These are phyloP conservation scores for Merodon equestris DNA, from an alignment of 2,888 invertebrate genomes.

Conservation along the genomic window DNA sequence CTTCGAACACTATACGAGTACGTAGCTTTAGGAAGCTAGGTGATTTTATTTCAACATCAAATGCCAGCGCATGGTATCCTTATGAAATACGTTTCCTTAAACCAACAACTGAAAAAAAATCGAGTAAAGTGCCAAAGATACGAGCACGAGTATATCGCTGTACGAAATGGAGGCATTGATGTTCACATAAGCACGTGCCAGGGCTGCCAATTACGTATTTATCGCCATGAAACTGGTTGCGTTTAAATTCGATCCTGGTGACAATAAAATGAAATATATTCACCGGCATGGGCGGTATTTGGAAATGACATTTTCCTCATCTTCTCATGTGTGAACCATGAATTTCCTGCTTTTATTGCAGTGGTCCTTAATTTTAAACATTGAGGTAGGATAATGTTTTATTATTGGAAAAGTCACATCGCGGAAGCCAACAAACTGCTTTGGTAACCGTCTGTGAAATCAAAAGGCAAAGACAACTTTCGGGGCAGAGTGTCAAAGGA, in stretches of 20 bases:
- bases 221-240: slow-evolving; percentile 32
- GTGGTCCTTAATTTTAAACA: no score
- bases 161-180: slow-evolving; percentile 16
- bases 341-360: no score
- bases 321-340: no score
- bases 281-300: not conserved
- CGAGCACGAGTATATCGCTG: no score
- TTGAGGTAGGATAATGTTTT: no score
- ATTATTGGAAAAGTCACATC: no score
- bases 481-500: no score
- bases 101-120: slow-evolving; percentile 3
- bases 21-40: slow-evolving; percentile 1
- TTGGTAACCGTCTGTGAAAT: no score
- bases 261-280: slow-evolving; percentile 32
- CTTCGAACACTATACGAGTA: slow-evolving; percentile 14
- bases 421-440: no score
- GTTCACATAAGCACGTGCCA: slow-evolving; percentile 51
- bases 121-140: no score
- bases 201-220: slow-evolving; percentile 48
- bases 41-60: slow-evolving; percentile 45
- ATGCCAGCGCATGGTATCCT: slow-evolving; percentile 27
- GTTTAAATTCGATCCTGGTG: slow-evolving; percentile 13
- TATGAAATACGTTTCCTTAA: slow-evolving; percentile 24
- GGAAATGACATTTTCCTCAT: no score
- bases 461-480: no score